Evolutionary conservation across 2,113 vertebrate genomes (phyloP).

Genomic region (Theropithecus gelada): DNA sequence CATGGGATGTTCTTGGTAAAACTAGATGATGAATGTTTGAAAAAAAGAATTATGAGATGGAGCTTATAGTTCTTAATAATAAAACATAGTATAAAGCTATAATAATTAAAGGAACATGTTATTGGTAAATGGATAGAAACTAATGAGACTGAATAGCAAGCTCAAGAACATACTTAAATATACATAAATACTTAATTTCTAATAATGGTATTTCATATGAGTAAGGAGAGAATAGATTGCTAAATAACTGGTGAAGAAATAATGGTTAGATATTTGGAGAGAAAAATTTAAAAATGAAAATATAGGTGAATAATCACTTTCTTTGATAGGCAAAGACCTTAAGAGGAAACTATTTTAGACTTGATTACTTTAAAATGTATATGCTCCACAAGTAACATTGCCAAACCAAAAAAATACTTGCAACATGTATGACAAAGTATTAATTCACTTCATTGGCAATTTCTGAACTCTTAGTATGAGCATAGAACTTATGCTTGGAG

Average conservation of each 20-base stretch:
- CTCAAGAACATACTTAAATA: not conserved
- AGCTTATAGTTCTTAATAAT: not conserved
- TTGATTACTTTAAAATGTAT: not conserved
- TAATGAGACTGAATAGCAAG: not conserved
- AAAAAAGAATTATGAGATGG: not conserved
- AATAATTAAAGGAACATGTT: not conserved
- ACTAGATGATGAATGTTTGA: not conserved
- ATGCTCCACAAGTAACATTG: not conserved
- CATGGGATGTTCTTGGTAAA: not conserved
- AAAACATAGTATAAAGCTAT: not conserved
- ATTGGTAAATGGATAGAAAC: not conserved
- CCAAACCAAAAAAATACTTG: not conserved
- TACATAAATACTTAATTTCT: not conserved
- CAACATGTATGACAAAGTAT: not conserved
- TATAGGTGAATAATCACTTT: not conserved
- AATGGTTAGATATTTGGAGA: not conserved
- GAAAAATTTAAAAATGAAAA: slow-evolving; percentile 1
- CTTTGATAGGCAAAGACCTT: not conserved
- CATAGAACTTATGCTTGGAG: not conserved
- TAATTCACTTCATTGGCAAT: not conserved
- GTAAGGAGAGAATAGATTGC: not conserved
- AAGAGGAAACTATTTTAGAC: not conserved
- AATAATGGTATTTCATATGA: not conserved
- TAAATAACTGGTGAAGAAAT: not conserved
- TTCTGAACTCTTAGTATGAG: not conserved